Conservation (phyloP, 2,113 vertebrate species). For the Tetraodon nigroviridis region DNA sequence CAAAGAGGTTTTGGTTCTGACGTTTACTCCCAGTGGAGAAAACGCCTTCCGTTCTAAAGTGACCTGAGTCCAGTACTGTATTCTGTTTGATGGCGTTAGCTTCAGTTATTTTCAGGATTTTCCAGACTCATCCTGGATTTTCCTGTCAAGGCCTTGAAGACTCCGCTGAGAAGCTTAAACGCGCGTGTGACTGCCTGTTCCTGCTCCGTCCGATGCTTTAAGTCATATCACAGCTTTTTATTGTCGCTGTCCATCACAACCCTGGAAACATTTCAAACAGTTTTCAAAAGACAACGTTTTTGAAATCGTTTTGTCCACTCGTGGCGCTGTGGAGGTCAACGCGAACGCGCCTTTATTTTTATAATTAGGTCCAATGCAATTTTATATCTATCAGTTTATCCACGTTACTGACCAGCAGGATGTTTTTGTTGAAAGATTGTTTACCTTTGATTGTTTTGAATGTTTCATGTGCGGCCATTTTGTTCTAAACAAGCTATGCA, state of each 20-base stretch:
- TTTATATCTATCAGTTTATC: not conserved
- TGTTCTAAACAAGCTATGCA: conserved; percentile 49
- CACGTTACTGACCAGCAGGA: not conserved
- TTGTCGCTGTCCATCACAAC: too few species aligned
- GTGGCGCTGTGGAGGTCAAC: not conserved
- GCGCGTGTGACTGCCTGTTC: too few species aligned
- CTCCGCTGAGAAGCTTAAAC: not conserved
- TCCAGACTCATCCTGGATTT: too few species aligned
- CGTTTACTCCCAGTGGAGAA: too few species aligned
- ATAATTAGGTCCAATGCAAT: not conserved
- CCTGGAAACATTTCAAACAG: too few species aligned
- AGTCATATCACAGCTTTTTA: not conserved
- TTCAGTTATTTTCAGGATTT: too few species aligned
- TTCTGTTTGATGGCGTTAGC: not conserved
- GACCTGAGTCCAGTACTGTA: not conserved
- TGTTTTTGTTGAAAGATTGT: not conserved
- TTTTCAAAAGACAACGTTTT: too few species aligned
- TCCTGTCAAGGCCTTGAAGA: not conserved
- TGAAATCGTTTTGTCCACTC: too few species aligned
- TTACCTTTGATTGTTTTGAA: not conserved
- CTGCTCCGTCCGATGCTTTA: too few species aligned
- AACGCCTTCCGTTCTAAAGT: too few species aligned
- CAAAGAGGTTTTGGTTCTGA: too few species aligned
- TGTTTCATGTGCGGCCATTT: conserved; percentile 9
- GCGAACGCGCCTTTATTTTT: not conserved